phyloP scores from a whole-genome alignment of 2,797 vertebrate genomes.

The Oreochromis grahami region DNA sequence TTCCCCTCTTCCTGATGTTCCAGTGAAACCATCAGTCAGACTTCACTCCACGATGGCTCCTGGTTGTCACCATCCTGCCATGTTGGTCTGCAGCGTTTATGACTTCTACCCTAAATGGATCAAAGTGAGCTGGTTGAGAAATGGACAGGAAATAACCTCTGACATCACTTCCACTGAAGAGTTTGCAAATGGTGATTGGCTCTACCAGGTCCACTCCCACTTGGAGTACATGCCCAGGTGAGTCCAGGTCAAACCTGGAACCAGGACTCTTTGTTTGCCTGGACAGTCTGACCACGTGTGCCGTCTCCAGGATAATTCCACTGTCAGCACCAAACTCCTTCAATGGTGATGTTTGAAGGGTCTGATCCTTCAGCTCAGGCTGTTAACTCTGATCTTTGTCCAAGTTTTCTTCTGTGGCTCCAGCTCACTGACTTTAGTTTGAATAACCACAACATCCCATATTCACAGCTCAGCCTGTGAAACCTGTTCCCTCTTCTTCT shows the following conservation, averaged over 20 bases:
- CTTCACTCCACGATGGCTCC: background rate
- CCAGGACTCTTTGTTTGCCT: accelerated
- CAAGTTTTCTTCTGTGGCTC: background rate
- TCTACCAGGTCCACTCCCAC: conserved; percentile 42
- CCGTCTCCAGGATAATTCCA: accelerated
- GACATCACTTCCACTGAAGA: conserved; percentile 26
- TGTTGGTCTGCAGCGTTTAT: too few species aligned
- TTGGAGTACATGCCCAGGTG: conserved; percentile 57
- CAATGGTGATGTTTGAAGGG: accelerated
- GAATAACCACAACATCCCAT: background rate
- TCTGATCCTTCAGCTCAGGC: background rate
- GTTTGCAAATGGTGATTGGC: conserved; percentile 74
- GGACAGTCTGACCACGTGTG: accelerated
- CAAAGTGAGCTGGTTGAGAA: conserved; percentile 15
- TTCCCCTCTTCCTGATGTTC: background rate
- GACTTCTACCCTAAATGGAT: background rate
- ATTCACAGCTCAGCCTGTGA: background rate
- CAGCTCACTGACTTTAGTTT: background rate
- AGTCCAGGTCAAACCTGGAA: background rate
- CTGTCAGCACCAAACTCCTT: background rate
- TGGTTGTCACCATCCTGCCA: too few species aligned
- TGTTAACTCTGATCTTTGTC: background rate
- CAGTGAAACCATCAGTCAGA: background rate
- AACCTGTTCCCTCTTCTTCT: background rate
- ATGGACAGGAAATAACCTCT: background rate